A percentile compares a stretch with the other conserved stretches of the same genome.
Evolutionary conservation across 2,113 vertebrate genomes (phyloP).

Genomic region (Bubalus kerabau): DNA sequence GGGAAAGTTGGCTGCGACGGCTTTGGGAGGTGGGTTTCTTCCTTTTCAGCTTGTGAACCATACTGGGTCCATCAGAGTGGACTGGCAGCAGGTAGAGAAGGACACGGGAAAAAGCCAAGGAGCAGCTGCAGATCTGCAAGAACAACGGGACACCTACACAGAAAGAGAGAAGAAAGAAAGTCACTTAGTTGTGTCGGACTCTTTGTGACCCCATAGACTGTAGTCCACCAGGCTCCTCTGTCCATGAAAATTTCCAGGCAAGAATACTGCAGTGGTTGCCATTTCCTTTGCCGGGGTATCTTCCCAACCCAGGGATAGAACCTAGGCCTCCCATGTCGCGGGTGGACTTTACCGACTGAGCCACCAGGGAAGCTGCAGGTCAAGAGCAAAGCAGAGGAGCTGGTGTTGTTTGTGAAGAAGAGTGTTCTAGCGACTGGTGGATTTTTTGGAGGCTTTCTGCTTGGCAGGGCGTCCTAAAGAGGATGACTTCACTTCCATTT

Average conservation of each 20-base stretch:
- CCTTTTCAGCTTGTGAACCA: background rate
- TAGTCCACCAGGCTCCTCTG: background rate
- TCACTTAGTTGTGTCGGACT: fast-evolving
- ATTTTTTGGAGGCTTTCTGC: conserved; percentile 86
- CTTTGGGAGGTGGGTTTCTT: background rate
- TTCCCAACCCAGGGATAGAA: background rate
- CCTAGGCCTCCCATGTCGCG: background rate
- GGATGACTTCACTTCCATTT: background rate
- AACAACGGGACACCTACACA: fast-evolving
- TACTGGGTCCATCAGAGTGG: fast-evolving
- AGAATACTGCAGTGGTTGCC: background rate
- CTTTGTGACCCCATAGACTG: background rate
- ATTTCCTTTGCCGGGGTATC: background rate
- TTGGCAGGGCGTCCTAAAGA: conserved; percentile 86
- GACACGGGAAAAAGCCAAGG: background rate
- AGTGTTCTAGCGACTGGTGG: conserved; percentile 86
- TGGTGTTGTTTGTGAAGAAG: conserved; percentile 86
- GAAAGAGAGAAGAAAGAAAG: background rate
- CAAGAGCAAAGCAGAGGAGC: background rate
- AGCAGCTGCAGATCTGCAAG: background rate
- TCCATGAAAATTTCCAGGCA: background rate
- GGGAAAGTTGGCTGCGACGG: background rate
- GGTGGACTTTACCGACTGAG: background rate
- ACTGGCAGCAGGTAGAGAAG: background rate
- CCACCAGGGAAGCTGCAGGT: background rate